phyloP scores from a whole-genome alignment of 2,113 vertebrate species.

The Heterotilapia buettikoferi region DNA sequence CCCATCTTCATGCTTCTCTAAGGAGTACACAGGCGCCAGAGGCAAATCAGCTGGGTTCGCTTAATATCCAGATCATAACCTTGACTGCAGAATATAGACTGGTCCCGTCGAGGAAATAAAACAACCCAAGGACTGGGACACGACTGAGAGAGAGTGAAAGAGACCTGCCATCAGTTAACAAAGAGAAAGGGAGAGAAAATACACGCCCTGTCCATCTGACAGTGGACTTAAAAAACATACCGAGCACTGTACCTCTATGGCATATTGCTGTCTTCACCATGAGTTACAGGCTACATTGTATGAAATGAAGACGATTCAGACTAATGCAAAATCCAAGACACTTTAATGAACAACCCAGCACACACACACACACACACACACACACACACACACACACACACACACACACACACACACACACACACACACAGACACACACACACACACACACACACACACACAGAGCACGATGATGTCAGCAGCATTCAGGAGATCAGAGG shows the following conservation, averaged over 20 bases:
- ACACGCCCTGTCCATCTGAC: neutral
- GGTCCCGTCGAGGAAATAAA: neutral
- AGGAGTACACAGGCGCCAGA: neutral
- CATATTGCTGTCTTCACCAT: neutral
- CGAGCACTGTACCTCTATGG: neutral
- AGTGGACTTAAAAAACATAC: neutral
- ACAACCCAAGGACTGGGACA: neutral
- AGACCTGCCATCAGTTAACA: neutral
- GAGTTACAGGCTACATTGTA: neutral
- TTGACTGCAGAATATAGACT: slow-evolving; percentile 10
- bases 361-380: neutral
- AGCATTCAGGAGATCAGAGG: neutral
- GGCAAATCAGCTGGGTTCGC: slow-evolving; percentile 1
- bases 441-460: neutral
- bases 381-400: accelerated
- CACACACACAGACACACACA: neutral
- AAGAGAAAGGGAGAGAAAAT: neutral
- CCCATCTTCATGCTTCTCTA: neutral
- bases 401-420: accelerated
- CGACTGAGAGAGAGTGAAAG: neutral
- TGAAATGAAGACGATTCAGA: neutral
- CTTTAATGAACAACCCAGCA: neutral
- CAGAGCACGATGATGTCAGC: neutral
- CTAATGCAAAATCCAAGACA: neutral
- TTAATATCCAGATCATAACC: slow-evolving; percentile 40